Conservation (phyloP, 1,140 invertebrate genomes). For the Macrostomum lignano region DNA sequence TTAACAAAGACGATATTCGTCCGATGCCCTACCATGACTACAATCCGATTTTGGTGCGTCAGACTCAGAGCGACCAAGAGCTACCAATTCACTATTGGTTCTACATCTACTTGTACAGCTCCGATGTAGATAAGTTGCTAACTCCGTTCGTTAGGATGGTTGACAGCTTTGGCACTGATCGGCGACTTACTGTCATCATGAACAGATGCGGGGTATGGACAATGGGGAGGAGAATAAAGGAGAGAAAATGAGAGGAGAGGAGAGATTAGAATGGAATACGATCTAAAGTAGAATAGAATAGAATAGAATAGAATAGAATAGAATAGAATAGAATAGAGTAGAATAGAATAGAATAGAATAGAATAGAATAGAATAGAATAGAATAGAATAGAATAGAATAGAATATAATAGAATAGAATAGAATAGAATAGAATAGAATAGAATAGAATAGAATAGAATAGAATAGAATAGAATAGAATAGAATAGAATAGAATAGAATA, state of each 20-base stretch:
- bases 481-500: slow-evolving; percentile 2
- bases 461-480: slow-evolving; percentile 2
- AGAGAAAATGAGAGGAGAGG: background rate
- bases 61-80: too few relatives aligned
- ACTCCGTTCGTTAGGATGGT: too few relatives aligned
- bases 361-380: slow-evolving; percentile 1
- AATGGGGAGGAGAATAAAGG: background rate
- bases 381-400: slow-evolving; percentile 2
- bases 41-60: too few relatives aligned
- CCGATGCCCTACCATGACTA: too few relatives aligned
- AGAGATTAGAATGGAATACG: background rate
- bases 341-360: background rate
- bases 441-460: slow-evolving; percentile 2
- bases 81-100: too few relatives aligned
- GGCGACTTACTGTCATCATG: too few relatives aligned
- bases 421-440: slow-evolving; percentile 2
- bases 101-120: too few relatives aligned
- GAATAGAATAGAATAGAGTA: background rate
- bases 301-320: slow-evolving; percentile 2
- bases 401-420: slow-evolving; percentile 1
- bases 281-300: background rate
- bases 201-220: too few relatives aligned
- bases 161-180: too few relatives aligned
- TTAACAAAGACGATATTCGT: too few relatives aligned
- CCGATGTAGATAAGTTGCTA: too few relatives aligned